phyloP scores from a whole-genome alignment of 2,797 vertebrate species.

The Peromyscus aztecus region DNA sequence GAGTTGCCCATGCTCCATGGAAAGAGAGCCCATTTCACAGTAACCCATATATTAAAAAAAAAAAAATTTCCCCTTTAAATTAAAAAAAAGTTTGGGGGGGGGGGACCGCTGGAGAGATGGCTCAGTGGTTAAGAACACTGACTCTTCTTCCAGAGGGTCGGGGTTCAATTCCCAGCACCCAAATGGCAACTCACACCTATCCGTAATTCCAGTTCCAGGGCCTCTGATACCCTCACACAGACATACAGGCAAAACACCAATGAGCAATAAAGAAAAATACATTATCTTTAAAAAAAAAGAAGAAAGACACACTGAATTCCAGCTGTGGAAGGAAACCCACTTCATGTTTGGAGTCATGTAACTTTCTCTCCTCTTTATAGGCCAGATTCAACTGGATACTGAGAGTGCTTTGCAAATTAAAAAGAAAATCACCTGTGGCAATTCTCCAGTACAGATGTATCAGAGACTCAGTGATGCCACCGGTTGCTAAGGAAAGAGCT shows the following conservation, averaged over 20 bases:
- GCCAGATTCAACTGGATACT: slow-evolving; percentile 57
- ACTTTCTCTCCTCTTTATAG: slow-evolving; percentile 40
- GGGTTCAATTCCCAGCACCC: background rate
- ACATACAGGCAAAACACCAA: background rate
- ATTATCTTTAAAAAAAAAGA: too few species aligned
- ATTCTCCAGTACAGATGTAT: slow-evolving; percentile 51
- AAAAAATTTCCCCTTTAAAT: too few species aligned
- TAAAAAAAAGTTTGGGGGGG: background rate
- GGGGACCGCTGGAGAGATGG: background rate
- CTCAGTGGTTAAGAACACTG: background rate
- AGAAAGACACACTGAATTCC: background rate
- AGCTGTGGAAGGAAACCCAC: background rate
- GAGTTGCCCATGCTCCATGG: background rate
- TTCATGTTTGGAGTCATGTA: background rate
- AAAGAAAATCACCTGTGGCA: slow-evolving; percentile 63
- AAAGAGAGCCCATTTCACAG: background rate
- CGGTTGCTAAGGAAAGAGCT: slow-evolving; percentile 58
- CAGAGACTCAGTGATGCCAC: slow-evolving; percentile 53
- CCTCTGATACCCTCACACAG: background rate
- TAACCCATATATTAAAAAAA: background rate
- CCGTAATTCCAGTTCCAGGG: background rate
- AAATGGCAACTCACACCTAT: background rate
- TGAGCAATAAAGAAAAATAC: too few species aligned
- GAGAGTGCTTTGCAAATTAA: slow-evolving; percentile 72
- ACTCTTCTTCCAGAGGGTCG: background rate